A percentile compares a stretch with the other conserved stretches of the same genome.
Conservation (phyloP, 2,888 invertebrate species). For the Cheilosia soror region DNA sequence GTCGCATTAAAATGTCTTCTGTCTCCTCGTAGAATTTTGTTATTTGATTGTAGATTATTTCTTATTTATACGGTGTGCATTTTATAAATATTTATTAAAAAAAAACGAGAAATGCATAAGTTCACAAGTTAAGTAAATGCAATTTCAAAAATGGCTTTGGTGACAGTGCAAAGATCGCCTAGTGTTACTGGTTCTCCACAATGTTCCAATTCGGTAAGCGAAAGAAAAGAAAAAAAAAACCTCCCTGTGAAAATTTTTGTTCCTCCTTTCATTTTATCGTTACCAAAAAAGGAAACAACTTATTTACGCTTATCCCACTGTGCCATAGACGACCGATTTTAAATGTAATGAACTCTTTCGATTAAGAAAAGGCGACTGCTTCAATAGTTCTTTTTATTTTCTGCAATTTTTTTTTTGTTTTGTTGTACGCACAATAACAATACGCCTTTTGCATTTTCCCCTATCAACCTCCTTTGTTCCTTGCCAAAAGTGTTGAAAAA, state of each 20-base stretch:
- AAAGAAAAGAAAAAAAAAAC: slow-evolving; percentile 52
- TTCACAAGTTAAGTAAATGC: slow-evolving; percentile 69
- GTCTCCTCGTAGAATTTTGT: slow-evolving; percentile 73
- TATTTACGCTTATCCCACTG: slow-evolving; percentile 62
- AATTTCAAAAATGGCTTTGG: slow-evolving; percentile 86
- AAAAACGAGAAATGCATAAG: slow-evolving; percentile 55
- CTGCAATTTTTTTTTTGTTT: slow-evolving; percentile 29
- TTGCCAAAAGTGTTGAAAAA: slow-evolving; percentile 55
- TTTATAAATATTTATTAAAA: slow-evolving; percentile 63
- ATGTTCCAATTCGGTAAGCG: slow-evolving; percentile 83
- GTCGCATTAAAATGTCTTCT: slow-evolving; percentile 79
- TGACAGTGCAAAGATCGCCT: slow-evolving; percentile 89
- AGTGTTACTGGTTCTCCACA: slow-evolving; percentile 87
- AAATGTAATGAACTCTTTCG: slow-evolving; percentile 14
- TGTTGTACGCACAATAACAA: slow-evolving; percentile 66
- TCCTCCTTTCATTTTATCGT: slow-evolving; percentile 65
- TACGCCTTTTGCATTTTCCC: slow-evolving; percentile 61
- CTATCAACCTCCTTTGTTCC: slow-evolving; percentile 67
- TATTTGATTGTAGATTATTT: slow-evolving; percentile 73
- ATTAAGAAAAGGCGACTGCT: slow-evolving; percentile 23
- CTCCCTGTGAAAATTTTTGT: slow-evolving; percentile 67
- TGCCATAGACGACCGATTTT: slow-evolving; percentile 26
- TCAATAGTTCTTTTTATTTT: slow-evolving; percentile 25
- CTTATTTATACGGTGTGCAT: slow-evolving; percentile 73
- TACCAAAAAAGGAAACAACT: slow-evolving; percentile 74